These are phyloP conservation scores for Volucella bombylans DNA, from an alignment of 2,888 invertebrate species.

Conservation along the genomic window DNA sequence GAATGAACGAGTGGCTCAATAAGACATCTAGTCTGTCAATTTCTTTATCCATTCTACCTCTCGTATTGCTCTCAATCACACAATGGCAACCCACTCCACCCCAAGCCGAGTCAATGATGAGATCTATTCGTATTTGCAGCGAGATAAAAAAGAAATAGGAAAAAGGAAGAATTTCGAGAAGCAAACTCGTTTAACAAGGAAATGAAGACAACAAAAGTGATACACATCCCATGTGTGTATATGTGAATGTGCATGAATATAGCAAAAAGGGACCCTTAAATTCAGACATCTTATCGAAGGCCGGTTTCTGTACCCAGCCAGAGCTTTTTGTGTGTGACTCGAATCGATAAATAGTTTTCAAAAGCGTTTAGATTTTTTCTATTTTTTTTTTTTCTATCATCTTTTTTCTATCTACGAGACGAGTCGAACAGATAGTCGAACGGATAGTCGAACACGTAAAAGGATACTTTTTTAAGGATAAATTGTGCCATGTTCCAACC, in stretches of 20 bases:
- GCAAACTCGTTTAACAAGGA: slow-evolving; percentile 55
- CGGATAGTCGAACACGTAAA: no score
- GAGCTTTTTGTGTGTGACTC: slow-evolving; percentile 42
- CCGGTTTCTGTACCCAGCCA: slow-evolving; percentile 8
- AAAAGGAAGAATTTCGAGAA: slow-evolving; percentile 6
- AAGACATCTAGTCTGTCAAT: slow-evolving; percentile 68
- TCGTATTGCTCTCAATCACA: slow-evolving; percentile 34
- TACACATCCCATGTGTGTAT: slow-evolving; percentile 12
- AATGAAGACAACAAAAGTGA: slow-evolving; percentile 64
- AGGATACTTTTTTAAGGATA: not conserved
- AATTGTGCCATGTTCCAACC: slow-evolving; percentile 2
- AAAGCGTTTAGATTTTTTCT: slow-evolving; percentile 30
- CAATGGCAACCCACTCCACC: not conserved
- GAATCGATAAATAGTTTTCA: slow-evolving; percentile 69
- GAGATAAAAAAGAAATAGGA: not conserved
- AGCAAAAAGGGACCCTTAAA: slow-evolving; percentile 27
- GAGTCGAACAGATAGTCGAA: not conserved
- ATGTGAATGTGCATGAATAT: slow-evolving; percentile 2
- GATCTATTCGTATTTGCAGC: slow-evolving; percentile 1
- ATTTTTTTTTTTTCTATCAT: slow-evolving; percentile 5
- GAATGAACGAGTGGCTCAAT: slow-evolving; percentile 68
- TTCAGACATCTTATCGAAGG: slow-evolving; percentile 46
- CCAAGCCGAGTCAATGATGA: slow-evolving; percentile 14
- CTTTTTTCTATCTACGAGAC: not conserved
- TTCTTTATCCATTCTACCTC: slow-evolving; percentile 41